Evolutionary conservation across 35 echinoderm and acorn worm species (phyloP).

Genomic region (Apostichopus californicus): DNA sequence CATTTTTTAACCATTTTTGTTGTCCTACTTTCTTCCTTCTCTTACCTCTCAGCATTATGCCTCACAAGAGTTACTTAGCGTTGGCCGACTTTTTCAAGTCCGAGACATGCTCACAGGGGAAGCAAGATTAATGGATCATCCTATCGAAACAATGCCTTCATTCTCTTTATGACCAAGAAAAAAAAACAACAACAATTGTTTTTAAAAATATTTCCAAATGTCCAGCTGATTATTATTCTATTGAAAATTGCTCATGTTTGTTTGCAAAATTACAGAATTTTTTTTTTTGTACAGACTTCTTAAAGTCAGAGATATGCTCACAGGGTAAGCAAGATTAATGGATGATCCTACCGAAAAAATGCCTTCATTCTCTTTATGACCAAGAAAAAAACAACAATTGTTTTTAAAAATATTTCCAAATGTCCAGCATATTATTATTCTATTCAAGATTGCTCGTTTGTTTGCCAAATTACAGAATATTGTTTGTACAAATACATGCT

Average conservation of each 20-base stretch:
- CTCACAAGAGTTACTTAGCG: conserved; percentile 9
- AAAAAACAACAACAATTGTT: not conserved
- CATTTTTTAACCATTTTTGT: too few relatives aligned
- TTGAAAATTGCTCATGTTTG: too few relatives aligned
- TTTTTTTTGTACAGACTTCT: not conserved
- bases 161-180: not conserved
- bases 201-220: not conserved
- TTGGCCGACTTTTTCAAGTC: conserved; percentile 9
- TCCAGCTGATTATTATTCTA: not conserved
- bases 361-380: not conserved
- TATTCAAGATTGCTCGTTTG: too few relatives aligned
- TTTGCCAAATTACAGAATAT: too few relatives aligned
- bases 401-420: not conserved
- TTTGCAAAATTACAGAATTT: too few relatives aligned
- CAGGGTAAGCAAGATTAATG: conserved; percentile 33
- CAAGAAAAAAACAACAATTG: not conserved
- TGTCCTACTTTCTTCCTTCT: not conserved
- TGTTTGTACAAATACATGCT: too few relatives aligned
- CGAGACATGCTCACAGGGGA: conserved; percentile 32
- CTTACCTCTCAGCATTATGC: conserved; percentile 1
- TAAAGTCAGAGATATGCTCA: not conserved
- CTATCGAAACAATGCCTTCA: not conserved
- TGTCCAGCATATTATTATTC: not conserved
- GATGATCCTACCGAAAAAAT: too few relatives aligned
- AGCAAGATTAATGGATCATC: not conserved